Evolutionary conservation across 2,888 invertebrate species (phyloP).

Genomic region (Automeris io): DNA sequence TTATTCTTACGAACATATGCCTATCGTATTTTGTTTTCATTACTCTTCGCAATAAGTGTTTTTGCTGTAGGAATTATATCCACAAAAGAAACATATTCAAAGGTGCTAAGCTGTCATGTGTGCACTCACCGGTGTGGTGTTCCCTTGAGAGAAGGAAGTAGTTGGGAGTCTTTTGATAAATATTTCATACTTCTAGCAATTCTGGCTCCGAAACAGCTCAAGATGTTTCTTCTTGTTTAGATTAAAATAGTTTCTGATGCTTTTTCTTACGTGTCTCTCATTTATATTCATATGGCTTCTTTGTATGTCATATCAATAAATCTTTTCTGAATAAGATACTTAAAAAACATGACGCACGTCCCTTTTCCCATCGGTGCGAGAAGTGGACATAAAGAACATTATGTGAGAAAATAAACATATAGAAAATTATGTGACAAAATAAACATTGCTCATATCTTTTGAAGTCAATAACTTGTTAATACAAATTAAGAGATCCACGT

Average conservation of each 20-base stretch:
- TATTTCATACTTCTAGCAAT: conserved; percentile 66
- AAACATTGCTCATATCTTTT: background rate
- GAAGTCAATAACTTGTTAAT: background rate
- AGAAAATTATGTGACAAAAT: no score
- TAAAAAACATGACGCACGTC: conserved; percentile 6
- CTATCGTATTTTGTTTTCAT: no score
- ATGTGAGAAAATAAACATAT: background rate
- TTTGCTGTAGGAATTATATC: no score
- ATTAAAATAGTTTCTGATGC: conserved; percentile 48
- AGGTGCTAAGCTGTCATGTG: conserved; percentile 57
- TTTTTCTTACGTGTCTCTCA: conserved; percentile 36
- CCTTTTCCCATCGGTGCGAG: background rate
- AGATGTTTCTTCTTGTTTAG: conserved; percentile 48
- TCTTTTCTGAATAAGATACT: conserved; percentile 8
- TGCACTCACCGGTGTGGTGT: conserved; percentile 27
- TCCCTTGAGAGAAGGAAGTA: conserved; percentile 45
- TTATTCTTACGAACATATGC: no score
- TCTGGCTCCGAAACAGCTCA: conserved; percentile 35
- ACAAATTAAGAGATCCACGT: conserved; percentile 16
- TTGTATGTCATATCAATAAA: conserved; percentile 26
- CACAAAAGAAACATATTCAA: no score
- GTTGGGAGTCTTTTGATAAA: conserved; percentile 71
- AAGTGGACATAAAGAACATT: background rate
- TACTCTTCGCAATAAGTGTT: no score
- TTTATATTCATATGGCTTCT: conserved; percentile 44